Percentiles rank a stretch among this genome's conserved stretches.
Evolutionary conservation across 2,888 invertebrate genomes (phyloP).

Genomic region (Trissolcus brochymenae): DNA sequence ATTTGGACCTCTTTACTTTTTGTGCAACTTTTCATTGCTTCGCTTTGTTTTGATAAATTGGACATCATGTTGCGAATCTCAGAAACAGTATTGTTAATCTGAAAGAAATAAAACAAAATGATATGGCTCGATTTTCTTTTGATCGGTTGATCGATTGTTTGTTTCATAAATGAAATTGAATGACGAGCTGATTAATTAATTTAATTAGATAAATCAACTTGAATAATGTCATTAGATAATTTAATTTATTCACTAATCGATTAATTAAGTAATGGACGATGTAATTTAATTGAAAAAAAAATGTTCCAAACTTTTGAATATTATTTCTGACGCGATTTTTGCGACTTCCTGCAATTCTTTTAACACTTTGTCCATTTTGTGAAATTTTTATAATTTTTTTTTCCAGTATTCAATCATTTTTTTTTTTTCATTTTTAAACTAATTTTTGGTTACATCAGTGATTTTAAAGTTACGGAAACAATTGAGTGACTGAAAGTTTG

Average conservation of each 20-base stretch:
- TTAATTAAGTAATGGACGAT: too few species aligned
- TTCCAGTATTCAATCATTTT: neutral
- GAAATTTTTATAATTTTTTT: neutral
- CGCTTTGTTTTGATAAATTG: conserved; percentile 56
- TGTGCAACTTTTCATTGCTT: conserved; percentile 50
- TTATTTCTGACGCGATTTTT: conserved; percentile 52
- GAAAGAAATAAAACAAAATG: neutral
- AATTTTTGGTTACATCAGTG: neutral
- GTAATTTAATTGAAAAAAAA: too few species aligned
- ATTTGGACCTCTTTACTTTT: neutral
- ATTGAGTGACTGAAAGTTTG: neutral
- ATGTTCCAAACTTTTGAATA: conserved; percentile 54
- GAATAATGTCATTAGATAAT: too few species aligned
- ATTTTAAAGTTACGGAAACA: neutral
- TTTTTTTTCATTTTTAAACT: neutral
- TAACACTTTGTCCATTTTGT: conserved; percentile 29
- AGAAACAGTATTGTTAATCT: neutral
- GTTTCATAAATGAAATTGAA: neutral
- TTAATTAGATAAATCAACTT: too few species aligned
- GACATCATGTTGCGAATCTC: conserved; percentile 33
- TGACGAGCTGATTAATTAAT: too few species aligned
- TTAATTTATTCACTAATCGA: too few species aligned
- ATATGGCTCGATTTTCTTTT: neutral
- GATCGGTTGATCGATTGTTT: too few species aligned
- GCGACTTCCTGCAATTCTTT: conserved; percentile 56